Evolutionary conservation across 2,113 vertebrate species (phyloP), one percentile per base, ranked within the genome.

Genomic region (Prunella himalayana): DNA sequence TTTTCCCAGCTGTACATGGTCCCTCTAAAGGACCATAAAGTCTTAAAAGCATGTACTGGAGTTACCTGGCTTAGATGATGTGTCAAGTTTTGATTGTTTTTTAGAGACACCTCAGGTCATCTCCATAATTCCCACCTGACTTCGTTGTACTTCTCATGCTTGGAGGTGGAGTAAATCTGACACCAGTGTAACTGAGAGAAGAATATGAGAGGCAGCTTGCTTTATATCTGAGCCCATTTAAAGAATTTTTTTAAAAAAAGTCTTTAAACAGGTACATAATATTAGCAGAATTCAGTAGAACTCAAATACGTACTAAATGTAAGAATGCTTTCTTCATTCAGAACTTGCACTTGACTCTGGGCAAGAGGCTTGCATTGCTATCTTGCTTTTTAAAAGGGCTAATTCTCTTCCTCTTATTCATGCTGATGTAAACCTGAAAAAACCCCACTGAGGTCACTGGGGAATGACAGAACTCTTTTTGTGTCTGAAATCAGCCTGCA

Each of bases 401-500:
- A 63, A 73, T 90, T 91, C 73, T 91, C 82, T 35, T 95, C 28
- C 51, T 91, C 14, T 83, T 72, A 94, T 50, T 89, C 73, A 87
- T 66, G 51, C 84, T 91, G 57, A 61, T 87, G 37, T 79, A 91
- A 94, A 91, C 66, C 66, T 70, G 33, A 85, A 93, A 89, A 82
- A 87, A 91, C 64, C 45, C 56, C 28, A 45, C 22, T 56, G 68
- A 86, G 54, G 57, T 87, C 86, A 76, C 39, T 87, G 59, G 22
- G 24, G 51, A 80, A 75, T 37, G 35, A 76, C 79, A 83, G 71
- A 83, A 20, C 56, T 51, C 78, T 94, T 70, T 68, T 75, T 82
- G 31, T 86, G 18, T 65, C 83, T 94, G 89, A 92, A 96, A 90
- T 90, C 78, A 91, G 85, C 22, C 79, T 66, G 44, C 47, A 88